Conservation (phyloP, 2,888 invertebrate species). For the Labia minor region DNA sequence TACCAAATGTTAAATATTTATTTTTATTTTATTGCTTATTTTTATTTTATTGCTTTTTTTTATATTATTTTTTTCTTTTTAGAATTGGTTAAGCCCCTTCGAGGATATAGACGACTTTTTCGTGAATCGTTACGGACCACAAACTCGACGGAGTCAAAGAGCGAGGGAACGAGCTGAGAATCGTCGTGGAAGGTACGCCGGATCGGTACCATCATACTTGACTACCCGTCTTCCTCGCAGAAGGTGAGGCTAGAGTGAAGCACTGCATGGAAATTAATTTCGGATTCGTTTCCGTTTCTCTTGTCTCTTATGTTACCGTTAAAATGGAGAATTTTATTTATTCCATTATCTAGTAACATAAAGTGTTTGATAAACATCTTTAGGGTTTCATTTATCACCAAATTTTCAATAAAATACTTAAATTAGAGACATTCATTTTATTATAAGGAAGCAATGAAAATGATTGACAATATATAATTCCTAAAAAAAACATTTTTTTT, state of each 20-base stretch:
- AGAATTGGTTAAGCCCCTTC: not conserved
- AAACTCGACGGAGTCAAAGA: not conserved
- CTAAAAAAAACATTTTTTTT: too few species aligned
- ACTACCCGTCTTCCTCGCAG: not conserved
- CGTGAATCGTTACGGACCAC: not conserved
- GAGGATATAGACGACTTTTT: not conserved
- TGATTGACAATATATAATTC: too few species aligned
- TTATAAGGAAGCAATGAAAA: too few species aligned
- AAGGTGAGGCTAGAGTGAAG: constrained; percentile 1
- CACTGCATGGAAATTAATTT: not conserved
- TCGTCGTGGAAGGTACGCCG: not conserved
- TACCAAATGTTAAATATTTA: too few species aligned
- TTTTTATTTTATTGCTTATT: too few species aligned
- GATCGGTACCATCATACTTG: not conserved
- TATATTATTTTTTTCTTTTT: too few species aligned
- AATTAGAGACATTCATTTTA: too few species aligned
- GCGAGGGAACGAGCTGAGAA: not conserved
- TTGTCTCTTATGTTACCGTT: not conserved
- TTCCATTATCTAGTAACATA: not conserved
- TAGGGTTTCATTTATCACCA: too few species aligned
- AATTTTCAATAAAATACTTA: too few species aligned
- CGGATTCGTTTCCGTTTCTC: not conserved
- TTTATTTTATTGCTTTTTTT: too few species aligned
- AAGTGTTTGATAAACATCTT: not conserved
- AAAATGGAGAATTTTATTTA: not conserved